phyloP scores from a whole-genome alignment of 2,888 invertebrate species.

The Ormyrus rosae region DNA sequence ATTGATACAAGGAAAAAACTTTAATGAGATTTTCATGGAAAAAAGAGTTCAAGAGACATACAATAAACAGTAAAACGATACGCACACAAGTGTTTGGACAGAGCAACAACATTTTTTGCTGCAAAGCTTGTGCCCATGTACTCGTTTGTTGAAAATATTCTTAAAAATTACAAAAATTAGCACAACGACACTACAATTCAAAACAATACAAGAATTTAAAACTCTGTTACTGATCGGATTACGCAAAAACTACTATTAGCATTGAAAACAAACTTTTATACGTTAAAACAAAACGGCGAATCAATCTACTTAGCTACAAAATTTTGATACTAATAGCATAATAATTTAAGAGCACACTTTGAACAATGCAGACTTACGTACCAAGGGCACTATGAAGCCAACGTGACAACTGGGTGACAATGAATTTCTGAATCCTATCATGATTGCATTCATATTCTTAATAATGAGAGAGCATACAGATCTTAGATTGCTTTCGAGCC shows the following conservation, averaged over 20 bases:
- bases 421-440: conserved; percentile 47
- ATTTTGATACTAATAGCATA: not conserved
- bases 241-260: too few species aligned
- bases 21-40: conserved; percentile 21
- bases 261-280: not conserved
- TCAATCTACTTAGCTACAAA: not conserved
- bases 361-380: conserved; percentile 51
- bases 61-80: conserved; percentile 16
- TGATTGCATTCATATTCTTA: conserved; percentile 41
- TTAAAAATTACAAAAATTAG: not conserved
- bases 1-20: not conserved
- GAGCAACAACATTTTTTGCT: not conserved
- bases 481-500: conserved; percentile 36
- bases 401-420: conserved; percentile 47
- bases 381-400: conserved; percentile 48
- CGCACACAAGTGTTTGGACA: conserved; percentile 16
- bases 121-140: conserved; percentile 25
- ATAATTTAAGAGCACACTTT: conserved; percentile 21
- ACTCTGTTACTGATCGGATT: too few species aligned
- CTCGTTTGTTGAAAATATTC: not conserved
- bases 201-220: too few species aligned
- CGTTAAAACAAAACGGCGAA: too few species aligned
- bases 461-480: conserved; percentile 35
- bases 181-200: not conserved
- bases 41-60: not conserved